Conservation (phyloP, 1,140 invertebrate genomes). For the Hyles euphorbiae region DNA sequence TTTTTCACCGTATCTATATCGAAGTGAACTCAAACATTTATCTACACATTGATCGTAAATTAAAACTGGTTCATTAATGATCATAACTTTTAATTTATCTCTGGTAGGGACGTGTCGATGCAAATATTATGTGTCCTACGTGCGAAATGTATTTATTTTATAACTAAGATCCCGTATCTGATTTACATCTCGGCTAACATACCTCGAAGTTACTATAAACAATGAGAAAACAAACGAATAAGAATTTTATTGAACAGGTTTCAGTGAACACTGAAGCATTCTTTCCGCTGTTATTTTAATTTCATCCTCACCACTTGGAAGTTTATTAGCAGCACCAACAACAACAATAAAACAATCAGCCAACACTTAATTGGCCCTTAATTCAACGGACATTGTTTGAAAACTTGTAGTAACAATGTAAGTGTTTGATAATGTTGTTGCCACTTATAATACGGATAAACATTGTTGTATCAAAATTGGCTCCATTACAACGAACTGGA, state of each 20-base stretch:
- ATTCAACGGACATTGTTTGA: constrained; percentile 45
- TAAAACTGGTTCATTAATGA: constrained; percentile 62
- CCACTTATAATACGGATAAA: constrained; percentile 31
- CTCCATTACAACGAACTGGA: constrained; percentile 63
- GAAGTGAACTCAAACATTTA: constrained; percentile 39
- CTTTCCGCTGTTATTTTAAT: constrained; percentile 1
- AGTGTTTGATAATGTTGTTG: constrained; percentile 11
- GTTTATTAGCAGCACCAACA: constrained; percentile 45
- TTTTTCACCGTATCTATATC: constrained; percentile 30
- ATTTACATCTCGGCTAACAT: background rate
- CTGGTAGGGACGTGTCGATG: constrained; percentile 39
- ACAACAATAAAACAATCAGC: constrained; percentile 61
- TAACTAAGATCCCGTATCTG: constrained; percentile 21
- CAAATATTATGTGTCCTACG: constrained; percentile 36
- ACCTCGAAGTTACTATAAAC: too few species aligned
- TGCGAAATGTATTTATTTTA: constrained; percentile 36
- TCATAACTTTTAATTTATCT: constrained; percentile 57
- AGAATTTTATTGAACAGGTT: too few species aligned
- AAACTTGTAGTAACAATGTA: constrained; percentile 43
- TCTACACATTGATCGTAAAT: constrained; percentile 50
- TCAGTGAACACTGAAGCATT: background rate
- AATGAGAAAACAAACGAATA: background rate
- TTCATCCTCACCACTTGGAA: constrained; percentile 1
- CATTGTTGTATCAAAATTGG: constrained; percentile 57
- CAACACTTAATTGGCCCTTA: constrained; percentile 55